A percentile compares a stretch with the other conserved stretches of the same genome.
These are phyloP conservation scores for Athalia circularis DNA, from an alignment of 2,888 invertebrate genomes.

Conservation along the genomic window DNA sequence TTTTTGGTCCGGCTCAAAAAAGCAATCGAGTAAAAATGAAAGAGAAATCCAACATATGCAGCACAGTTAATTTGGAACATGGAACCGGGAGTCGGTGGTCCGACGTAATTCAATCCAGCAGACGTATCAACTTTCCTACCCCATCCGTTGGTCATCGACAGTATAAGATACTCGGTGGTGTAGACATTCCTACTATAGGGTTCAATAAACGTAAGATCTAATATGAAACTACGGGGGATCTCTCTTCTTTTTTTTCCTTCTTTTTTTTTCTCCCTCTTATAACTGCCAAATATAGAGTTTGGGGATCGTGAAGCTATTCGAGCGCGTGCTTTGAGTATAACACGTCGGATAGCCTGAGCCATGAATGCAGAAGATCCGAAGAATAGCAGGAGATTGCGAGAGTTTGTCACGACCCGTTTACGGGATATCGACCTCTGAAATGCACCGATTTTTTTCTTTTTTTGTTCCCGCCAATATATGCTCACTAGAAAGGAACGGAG, in stretches of 20 bases:
- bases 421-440: conserved; percentile 26
- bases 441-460: conserved; percentile 5
- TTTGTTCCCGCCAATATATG: neutral
- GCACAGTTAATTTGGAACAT: no score
- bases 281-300: conserved; percentile 26
- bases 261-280: neutral
- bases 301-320: conserved; percentile 30
- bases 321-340: conserved; percentile 32
- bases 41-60: no score
- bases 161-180: neutral
- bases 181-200: conserved; percentile 3
- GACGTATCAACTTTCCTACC: neutral
- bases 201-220: conserved; percentile 23
- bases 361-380: conserved; percentile 1
- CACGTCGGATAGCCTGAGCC: neutral
- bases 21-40: no score
- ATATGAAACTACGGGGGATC: conserved; percentile 21
- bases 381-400: conserved; percentile 24
- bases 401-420: conserved; percentile 33
- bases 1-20: no score
- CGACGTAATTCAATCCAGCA: neutral
- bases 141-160: neutral
- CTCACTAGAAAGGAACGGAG: conserved; percentile 1
- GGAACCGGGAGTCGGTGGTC: no score
- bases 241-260: neutral